Base-by-base conservation (phyloP, 2,888 invertebrate species). In the Drosophila emarginata region DNA sequence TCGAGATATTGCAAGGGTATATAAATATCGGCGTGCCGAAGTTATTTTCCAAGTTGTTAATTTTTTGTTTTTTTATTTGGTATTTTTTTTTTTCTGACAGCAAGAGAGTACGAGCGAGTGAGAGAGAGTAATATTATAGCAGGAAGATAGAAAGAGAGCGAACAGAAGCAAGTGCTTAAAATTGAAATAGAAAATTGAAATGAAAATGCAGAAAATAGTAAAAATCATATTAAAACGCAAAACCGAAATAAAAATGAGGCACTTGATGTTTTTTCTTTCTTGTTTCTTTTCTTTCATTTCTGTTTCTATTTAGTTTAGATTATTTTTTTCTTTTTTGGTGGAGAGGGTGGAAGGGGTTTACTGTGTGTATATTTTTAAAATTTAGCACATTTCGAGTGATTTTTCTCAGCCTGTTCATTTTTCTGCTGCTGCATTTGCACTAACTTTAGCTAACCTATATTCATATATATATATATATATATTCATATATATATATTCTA, bases 301-400 rank as follows among this genome's bases (percentile, higher is more conserved):
- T 28, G 52, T 45, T 45, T 45, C 45, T 45, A 18, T 57, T 21
- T 57, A 39, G 57, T 69, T 63, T 70, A 57, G 62, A 32, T 32
- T 32, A 32, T 32, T 32, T 32, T 75, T 59, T 68, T 18, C 12
- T 45, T 3, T 9, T 18, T 2, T 2, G 21, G n/a, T 14, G 4
- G 45, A 18, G 3, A 18, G 18, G 18, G 11, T 11, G 45, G 45
- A 4, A 5, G 18, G 18, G 18, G 18, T 45, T 45, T 45, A 45
- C 45, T 45, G 74, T 63, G 76, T 70, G 78, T 87, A 73, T 83
- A 84, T 84, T 86, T 84, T 88, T 83, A 84, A 86, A 88, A 84
- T 86, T 83, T 80, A 88, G 87, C 88, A 88, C 84, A 88, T 71
- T 77, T 40, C 21, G 39, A 28, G 12, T 52, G 23, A 45, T 51